phyloP scores from a whole-genome alignment of 2,888 invertebrate species.

The Dendrolimus pini region DNA sequence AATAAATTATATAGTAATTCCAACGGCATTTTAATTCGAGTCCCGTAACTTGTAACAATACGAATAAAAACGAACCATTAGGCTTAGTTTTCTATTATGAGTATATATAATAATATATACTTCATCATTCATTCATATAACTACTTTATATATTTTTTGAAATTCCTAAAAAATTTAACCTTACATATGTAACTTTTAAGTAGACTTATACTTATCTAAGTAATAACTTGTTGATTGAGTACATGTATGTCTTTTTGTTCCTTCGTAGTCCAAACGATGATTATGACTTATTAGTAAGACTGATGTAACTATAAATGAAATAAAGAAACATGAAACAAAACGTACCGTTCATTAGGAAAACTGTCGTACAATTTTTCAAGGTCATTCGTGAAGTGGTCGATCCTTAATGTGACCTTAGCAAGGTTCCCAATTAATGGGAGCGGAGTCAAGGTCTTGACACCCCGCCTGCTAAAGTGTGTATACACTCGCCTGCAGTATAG shows the following conservation, averaged over 20 bases:
- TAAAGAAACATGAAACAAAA: background rate
- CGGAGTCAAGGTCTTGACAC: slow-evolving; percentile 31
- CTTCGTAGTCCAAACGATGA: background rate
- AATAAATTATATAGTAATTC: no score
- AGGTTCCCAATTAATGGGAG: slow-evolving; percentile 42
- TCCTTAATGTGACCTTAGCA: slow-evolving; percentile 18
- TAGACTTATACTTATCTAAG: background rate
- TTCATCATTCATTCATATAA: no score
- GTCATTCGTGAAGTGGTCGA: slow-evolving; percentile 22
- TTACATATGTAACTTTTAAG: background rate
- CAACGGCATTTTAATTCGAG: no score
- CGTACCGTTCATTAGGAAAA: slow-evolving; percentile 42
- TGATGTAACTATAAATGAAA: background rate
- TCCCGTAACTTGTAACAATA: no score
- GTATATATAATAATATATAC: no score
- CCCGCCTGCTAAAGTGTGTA: slow-evolving; percentile 28
- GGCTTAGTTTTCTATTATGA: no score
- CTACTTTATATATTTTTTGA: no score
- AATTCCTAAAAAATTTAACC: background rate
- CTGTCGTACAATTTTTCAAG: slow-evolving; percentile 22
- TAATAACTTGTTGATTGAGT: background rate
- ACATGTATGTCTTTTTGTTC: background rate
- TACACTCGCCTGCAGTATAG: slow-evolving; percentile 27
- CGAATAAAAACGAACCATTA: no score
- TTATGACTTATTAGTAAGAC: background rate